Evolutionary conservation across 92 coral and sea anemone species (phyloP), one percentile per base, ranked within the genome.

Genomic region (Epizoanthus stellaris): DNA sequence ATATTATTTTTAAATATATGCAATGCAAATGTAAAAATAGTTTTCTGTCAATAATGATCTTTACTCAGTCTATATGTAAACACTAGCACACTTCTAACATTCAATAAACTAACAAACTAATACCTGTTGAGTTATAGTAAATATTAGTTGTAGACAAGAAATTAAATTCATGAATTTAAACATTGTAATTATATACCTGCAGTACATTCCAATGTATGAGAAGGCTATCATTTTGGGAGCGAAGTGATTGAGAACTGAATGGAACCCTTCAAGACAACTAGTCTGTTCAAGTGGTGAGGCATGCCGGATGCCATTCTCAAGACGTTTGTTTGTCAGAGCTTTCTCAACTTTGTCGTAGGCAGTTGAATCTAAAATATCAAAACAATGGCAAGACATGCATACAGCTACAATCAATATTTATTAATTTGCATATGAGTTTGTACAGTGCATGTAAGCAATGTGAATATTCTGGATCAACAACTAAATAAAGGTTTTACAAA

Each of bases 201-300:
- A 60, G 65, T 60, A 60, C 65, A 60, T 60, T 60, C 65, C 65
- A 60, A 60, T 60, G 65, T 60, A 60, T 60, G 65, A 60, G 65
- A 60, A 60, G 65, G 65, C 65, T 60, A 60, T 60, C 23, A 60
- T 60, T 60, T 60, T 60, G 20, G 65, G 65, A 17, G 65, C 23
- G 23, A 60, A 60, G 65, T 60, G 65, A 60, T 16, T 60, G 5
- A 60, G 65, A 60, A 60, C 65, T 16, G 65, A 60, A 19, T 60
- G 65, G 23, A 60, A 60, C 4, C 65, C 65, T 60, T 60, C 65
- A 60, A 60, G 65, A 60, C 65, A 60, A 17, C 65, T 60, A 60
- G 65, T 60, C 65, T 60, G 65, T 60, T 60, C 65, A 60, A 60
- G 65, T 2, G 65, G 65, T 17, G 65, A 60, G 65, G 65, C 65